phyloP scores from a whole-genome alignment of 53 echinoderm and acorn worm genomes.

The Crossaster papposus region DNA sequence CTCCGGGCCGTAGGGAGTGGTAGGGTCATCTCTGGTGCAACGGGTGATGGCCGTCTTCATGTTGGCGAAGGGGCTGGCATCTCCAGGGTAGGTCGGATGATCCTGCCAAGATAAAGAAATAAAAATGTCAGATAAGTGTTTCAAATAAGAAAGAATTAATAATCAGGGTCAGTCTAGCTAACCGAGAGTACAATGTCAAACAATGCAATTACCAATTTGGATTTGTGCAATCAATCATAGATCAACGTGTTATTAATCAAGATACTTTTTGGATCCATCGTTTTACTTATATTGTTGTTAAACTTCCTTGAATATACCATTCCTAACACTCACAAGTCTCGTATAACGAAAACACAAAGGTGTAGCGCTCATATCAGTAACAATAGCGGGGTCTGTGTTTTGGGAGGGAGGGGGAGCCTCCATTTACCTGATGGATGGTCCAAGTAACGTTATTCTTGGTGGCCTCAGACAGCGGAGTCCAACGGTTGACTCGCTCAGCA shows the following conservation, averaged over 20 bases:
- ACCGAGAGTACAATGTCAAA: no score
- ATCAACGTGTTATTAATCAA: not conserved
- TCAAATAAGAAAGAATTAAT: no score
- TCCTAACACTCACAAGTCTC: no score
- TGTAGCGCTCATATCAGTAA: no score
- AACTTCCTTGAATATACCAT: no score
- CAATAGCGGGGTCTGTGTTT: no score
- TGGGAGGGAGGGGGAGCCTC: no score
- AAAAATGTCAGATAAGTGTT: not conserved
- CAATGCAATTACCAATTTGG: not conserved
- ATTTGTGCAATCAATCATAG: no score
- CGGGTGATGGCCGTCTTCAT: conserved; percentile 54
- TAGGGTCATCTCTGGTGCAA: conserved; percentile 41
- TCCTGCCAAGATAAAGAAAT: conserved; percentile 25
- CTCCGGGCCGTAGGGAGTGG: conserved; percentile 52
- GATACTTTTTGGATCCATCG: no score
- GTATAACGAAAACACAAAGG: no score
- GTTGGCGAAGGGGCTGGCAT: conserved; percentile 41
- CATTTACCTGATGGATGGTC: conserved; percentile 70
- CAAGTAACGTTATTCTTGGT: conserved; percentile 54
- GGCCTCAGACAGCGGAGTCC: conserved; percentile 62
- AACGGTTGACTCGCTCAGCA: conserved; percentile 68
- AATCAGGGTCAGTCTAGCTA: no score
- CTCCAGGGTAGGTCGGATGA: conserved; percentile 46
- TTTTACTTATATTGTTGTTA: no score